Evolutionary conservation across 2,888 invertebrate species (phyloP).

Genomic region (Marronus borbonicus): DNA sequence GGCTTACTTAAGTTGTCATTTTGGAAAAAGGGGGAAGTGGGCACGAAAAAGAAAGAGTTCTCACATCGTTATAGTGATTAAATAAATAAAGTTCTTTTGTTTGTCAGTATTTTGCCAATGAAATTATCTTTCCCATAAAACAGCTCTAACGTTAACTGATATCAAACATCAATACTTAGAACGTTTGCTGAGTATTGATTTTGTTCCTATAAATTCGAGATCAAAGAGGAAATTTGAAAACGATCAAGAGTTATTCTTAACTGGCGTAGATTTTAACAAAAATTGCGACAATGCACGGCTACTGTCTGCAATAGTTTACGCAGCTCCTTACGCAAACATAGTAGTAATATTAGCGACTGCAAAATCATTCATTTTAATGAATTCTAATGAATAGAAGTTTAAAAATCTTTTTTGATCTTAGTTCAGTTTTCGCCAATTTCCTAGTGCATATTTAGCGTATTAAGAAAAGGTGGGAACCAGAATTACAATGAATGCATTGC

Average conservation of each 20-base stretch:
- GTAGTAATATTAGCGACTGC: conserved; percentile 87
- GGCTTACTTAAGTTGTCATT: conserved; percentile 85
- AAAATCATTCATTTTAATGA: conserved; percentile 82
- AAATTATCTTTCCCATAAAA: conserved; percentile 86
- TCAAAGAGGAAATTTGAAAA: conserved; percentile 73
- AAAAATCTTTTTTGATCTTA: conserved; percentile 82
- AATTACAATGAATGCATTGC: no score
- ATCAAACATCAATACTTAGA: conserved; percentile 88
- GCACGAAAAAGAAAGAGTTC: conserved; percentile 82
- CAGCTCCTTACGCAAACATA: conserved; percentile 94
- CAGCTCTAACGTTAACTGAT: conserved; percentile 88
- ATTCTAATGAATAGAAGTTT: conserved; percentile 72
- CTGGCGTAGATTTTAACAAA: conserved; percentile 79
- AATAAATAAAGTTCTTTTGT: conserved; percentile 81
- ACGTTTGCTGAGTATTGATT: conserved; percentile 83
- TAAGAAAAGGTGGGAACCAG: conserved; percentile 89
- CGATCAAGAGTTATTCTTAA: conserved; percentile 76
- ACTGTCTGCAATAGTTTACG: conserved; percentile 89
- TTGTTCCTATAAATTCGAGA: conserved; percentile 80
- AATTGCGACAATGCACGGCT: conserved; percentile 84
- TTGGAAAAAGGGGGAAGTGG: conserved; percentile 81
- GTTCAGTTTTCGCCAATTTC: conserved; percentile 83
- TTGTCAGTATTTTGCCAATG: conserved; percentile 84
- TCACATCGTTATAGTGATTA: conserved; percentile 90
- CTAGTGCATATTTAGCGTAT: conserved; percentile 85